phyloP scores from a whole-genome alignment of 2,113 vertebrate genomes.

The Amblyornis subalaris region DNA sequence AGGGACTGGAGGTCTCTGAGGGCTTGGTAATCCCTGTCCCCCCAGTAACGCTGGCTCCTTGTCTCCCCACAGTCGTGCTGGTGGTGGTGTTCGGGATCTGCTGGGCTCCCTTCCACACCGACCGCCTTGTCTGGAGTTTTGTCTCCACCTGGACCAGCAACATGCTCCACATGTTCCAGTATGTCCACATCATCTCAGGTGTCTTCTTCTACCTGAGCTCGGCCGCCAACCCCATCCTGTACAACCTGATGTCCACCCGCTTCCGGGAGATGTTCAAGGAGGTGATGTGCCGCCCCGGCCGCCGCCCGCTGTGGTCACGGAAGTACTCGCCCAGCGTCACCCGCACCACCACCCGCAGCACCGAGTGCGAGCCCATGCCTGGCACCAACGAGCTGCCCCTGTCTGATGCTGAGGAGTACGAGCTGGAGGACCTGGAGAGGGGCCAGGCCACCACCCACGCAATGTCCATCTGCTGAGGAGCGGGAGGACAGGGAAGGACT shows the following conservation, averaged over 20 bases:
- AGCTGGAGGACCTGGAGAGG: neutral
- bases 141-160: slow-evolving; percentile 76
- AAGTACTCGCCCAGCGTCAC: slow-evolving; percentile 77
- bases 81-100: slow-evolving; percentile 92
- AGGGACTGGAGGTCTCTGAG: neutral
- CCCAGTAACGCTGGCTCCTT: neutral
- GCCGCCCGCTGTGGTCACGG: neutral
- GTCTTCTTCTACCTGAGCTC: slow-evolving; percentile 93
- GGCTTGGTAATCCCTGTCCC: fast-evolving
- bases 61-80: slow-evolving; percentile 76
- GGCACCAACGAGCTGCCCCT: slow-evolving; percentile 37
- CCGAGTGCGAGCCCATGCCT: slow-evolving; percentile 71
- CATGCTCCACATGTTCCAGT: slow-evolving; percentile 79
- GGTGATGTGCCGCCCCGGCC: slow-evolving; percentile 74
- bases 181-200: slow-evolving; percentile 84
- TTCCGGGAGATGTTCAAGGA: slow-evolving; percentile 92
- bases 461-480: slow-evolving; percentile 40
- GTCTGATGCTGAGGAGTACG: slow-evolving; percentile 25
- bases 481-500: fast-evolving
- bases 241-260: slow-evolving; percentile 92
- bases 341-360: slow-evolving; percentile 78
- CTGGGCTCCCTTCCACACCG: slow-evolving; percentile 92
- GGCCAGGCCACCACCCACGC: neutral
- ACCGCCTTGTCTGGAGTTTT: slow-evolving; percentile 93
- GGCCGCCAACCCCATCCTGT: slow-evolving; percentile 87